Evolutionary conservation across 1,140 invertebrate genomes (phyloP).

Genomic region (Pentalonia nigronervosa): DNA sequence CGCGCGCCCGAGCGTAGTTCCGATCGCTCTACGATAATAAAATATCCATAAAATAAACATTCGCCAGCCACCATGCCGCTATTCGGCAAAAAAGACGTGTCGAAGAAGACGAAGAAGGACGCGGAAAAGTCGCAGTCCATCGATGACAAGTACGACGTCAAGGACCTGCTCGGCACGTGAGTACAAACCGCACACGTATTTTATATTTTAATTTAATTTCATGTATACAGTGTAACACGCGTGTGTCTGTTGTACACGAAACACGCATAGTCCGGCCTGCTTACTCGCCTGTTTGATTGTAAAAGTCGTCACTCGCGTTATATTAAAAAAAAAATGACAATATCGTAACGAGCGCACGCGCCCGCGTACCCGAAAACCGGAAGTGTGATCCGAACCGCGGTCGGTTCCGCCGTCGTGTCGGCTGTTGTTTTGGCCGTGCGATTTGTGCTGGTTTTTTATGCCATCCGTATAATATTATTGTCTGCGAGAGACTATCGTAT

Average conservation of each 20-base stretch:
- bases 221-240: background rate
- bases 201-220: too few relatives aligned
- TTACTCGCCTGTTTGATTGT: background rate
- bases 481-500: background rate
- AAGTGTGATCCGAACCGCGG: background rate
- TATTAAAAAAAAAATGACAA: background rate
- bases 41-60: too few relatives aligned
- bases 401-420: background rate
- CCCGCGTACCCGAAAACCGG: background rate
- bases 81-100: slow-evolving; percentile 51
- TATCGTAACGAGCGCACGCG: background rate
- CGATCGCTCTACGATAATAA: too few relatives aligned
- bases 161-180: slow-evolving; percentile 45
- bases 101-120: slow-evolving; percentile 50
- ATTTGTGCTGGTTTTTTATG: background rate
- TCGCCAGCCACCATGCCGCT: background rate
- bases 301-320: background rate
- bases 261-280: background rate
- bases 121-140: slow-evolving; percentile 51
- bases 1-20: too few relatives aligned
- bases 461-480: too few relatives aligned
- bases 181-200: background rate
- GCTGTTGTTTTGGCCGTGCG: background rate
- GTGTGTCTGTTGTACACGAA: too few relatives aligned
- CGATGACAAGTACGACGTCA: slow-evolving; percentile 53